Evolutionary conservation across 2,888 invertebrate genomes (phyloP).

Genomic region (Crocallis elinguaria): DNA sequence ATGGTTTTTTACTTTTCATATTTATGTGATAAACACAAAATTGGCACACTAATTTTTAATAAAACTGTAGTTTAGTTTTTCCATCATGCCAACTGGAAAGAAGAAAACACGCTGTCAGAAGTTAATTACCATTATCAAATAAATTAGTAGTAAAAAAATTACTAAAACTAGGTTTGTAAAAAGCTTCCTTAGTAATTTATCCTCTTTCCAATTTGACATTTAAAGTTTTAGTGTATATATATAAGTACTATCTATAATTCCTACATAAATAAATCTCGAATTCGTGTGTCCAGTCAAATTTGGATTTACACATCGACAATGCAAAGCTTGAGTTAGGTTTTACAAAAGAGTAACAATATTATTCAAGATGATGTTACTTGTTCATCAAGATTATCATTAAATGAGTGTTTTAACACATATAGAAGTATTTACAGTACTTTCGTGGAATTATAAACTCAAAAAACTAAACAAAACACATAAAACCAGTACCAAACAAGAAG

Average conservation of each 20-base stretch:
- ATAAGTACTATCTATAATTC: not conserved
- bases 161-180: too few species aligned
- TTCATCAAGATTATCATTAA: too few species aligned
- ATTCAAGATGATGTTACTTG: too few species aligned
- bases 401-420: not conserved
- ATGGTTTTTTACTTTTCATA: too few species aligned
- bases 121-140: not conserved
- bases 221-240: not conserved
- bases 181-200: too few species aligned
- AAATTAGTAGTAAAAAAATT: too few species aligned
- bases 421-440: not conserved
- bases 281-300: constrained; percentile 8
- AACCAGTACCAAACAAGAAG: constrained; percentile 56
- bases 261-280: too few species aligned
- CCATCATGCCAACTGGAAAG: constrained; percentile 7
- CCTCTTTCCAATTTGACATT: not conserved
- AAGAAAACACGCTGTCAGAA: constrained; percentile 2
- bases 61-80: not conserved
- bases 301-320: constrained; percentile 5
- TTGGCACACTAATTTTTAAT: too few species aligned
- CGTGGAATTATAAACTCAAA: not conserved
- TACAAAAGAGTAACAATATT: too few species aligned
- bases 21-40: too few species aligned
- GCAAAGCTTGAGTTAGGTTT: not conserved
- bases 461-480: constrained; percentile 35